Base-by-base conservation (phyloP, 2,888 invertebrate species). In the Chrysotoxum bicinctum region DNA sequence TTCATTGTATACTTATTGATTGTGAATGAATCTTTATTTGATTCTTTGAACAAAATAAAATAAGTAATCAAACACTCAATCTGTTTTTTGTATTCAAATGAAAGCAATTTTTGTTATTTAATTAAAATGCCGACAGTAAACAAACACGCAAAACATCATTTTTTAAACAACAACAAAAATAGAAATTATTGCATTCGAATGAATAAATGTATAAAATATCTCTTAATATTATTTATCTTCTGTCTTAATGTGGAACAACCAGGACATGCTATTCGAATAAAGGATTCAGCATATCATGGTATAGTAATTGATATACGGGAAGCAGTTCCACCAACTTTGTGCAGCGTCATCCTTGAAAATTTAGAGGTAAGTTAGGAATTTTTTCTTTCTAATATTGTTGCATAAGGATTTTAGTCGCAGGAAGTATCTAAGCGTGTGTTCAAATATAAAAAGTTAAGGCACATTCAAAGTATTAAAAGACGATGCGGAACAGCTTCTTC, bases 271-370 rank as follows among this genome's bases (percentile, higher is more conserved):
- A 73, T 82, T 2, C 37, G 40, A 10, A 54, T 87, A n/a, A 70
- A 68, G 9, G 74, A 83, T 7, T 78, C 70, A 0, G 78, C 70
- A 12, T 87, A 87, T 75, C 77, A 75, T 12, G 83, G 69, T 10
- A 62, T 87, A 21, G 30, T 75, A 9, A 75, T 87, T 60, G 83
- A 87, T 45, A 83, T 87, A 0, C 70, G 75, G 4, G 83, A 87
- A 37, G 16, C 58, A 21, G 82, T 87, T 3, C 86, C 86, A 0
- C 14, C 45, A 7, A 30, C 12, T 10, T 16, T 56, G n/a, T 87
- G 86, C 62, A 56, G 10, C 26, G 21, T 3, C 5, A 21, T 87
- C 8, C 16, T 87, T n/a, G 68, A 75, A 35, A 78, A 79, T 37
- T 56, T 87, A 30, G 66, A 83, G 68, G 86, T 87, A 70, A 68